A percentile compares a stretch with the other conserved stretches of the same genome.
phyloP scores from a whole-genome alignment of 2,113 vertebrate species.

The Lepisosteus osseus region DNA sequence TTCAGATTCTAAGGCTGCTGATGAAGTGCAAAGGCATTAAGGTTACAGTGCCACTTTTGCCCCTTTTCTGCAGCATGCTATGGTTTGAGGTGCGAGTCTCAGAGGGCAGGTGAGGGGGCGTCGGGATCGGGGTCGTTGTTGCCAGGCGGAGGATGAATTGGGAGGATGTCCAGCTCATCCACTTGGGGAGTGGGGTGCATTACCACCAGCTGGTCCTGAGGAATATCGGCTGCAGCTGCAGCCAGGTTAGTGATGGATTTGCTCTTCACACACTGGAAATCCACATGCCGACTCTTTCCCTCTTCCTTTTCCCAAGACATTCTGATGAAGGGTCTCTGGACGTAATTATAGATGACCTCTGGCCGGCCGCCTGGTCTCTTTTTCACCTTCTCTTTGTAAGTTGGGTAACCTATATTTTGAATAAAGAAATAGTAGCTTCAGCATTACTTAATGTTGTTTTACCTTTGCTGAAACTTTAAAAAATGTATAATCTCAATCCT shows the following conservation, averaged over 20 bases:
- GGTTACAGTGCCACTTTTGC: constrained; percentile 65
- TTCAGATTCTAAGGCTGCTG: constrained; percentile 75
- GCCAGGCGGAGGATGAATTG: constrained; percentile 74
- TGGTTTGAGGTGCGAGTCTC: constrained; percentile 47
- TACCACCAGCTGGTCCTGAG: constrained; percentile 93
- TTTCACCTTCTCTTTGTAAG: constrained; percentile 98
- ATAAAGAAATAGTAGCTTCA: constrained; percentile 6
- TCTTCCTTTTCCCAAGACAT: constrained; percentile 99
- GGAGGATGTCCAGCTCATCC: constrained; percentile 93
- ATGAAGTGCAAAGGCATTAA: constrained; percentile 75
- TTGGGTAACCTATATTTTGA: constrained; percentile 79
- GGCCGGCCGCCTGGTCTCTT: constrained; percentile 91
- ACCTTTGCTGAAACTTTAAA: no score
- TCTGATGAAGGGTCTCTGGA: constrained; percentile 94
- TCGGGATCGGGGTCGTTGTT: constrained; percentile 85
- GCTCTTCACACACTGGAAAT: constrained; percentile 98
- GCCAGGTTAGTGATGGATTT: constrained; percentile 97
- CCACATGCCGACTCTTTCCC: constrained; percentile 94
- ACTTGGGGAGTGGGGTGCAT: constrained; percentile 94
- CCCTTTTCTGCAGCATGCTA: constrained; percentile 72
- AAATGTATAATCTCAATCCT: no score
- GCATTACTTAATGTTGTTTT: neutral
- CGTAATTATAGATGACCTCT: constrained; percentile 98
- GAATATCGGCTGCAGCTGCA: constrained; percentile 90
- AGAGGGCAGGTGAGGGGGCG: constrained; percentile 80